phyloP scores from a whole-genome alignment of 1,140 invertebrate species.

The Drosophila kohkoa region DNA sequence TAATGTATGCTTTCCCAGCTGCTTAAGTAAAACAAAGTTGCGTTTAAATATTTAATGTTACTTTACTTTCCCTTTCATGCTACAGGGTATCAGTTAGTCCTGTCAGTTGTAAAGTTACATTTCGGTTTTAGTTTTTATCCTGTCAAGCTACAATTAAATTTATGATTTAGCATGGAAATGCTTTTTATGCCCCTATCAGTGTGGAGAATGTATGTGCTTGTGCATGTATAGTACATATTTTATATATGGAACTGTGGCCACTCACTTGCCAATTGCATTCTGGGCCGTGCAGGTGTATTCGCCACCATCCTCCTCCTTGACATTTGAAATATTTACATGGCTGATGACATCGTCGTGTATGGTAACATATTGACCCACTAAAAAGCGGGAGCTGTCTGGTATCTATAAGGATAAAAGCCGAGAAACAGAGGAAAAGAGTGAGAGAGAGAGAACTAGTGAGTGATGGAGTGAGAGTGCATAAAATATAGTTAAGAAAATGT shows the following conservation, averaged over 20 bases:
- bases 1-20: too few relatives aligned
- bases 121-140: slow-evolving; percentile 38
- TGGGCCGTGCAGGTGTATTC: slow-evolving; percentile 95
- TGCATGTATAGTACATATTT: slow-evolving; percentile 46
- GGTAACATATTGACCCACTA: slow-evolving; percentile 96
- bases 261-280: slow-evolving; percentile 90
- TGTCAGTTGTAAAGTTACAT: background rate
- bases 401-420: slow-evolving; percentile 58
- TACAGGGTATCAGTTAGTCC: slow-evolving; percentile 11
- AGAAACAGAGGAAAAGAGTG: background rate
- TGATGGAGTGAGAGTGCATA: background rate
- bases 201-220: slow-evolving; percentile 3
- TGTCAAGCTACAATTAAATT: slow-evolving; percentile 63
- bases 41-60: too few relatives aligned
- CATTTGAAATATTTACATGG: slow-evolving; percentile 96
- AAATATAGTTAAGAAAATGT: slow-evolving; percentile 29
- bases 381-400: slow-evolving; percentile 88
- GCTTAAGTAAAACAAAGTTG: too few relatives aligned
- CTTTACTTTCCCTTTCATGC: background rate
- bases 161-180: slow-evolving; percentile 81
- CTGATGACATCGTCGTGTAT: slow-evolving; percentile 96
- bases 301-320: slow-evolving; percentile 95
- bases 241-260: slow-evolving; percentile 74
- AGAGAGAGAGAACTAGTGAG: background rate
- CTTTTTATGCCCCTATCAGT: slow-evolving; percentile 65